Evolutionary conservation across 2,888 invertebrate species (phyloP).

Genomic region (Clanis bilineata): DNA sequence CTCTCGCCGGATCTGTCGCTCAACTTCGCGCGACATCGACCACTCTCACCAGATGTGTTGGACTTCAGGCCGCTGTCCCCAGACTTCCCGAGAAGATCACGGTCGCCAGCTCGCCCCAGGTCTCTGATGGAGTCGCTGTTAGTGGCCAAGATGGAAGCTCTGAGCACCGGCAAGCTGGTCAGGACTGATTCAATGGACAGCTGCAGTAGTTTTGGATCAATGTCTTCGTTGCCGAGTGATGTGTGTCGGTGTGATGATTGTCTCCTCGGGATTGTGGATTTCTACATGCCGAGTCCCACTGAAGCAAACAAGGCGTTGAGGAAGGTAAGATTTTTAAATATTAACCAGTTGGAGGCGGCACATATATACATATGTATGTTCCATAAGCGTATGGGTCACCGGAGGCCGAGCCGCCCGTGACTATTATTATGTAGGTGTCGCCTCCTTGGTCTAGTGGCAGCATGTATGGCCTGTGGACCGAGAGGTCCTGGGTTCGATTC

Average conservation of each 20-base stretch:
- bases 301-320: slow-evolving; percentile 79
- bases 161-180: slow-evolving; percentile 82
- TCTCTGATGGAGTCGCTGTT: slow-evolving; percentile 91
- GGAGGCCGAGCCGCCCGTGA: too few species aligned
- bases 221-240: slow-evolving; percentile 86
- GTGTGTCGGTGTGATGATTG: slow-evolving; percentile 93
- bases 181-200: slow-evolving; percentile 90
- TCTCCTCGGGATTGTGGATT: slow-evolving; percentile 90
- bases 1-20: slow-evolving; percentile 68
- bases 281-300: slow-evolving; percentile 82
- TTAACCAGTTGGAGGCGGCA: too few species aligned
- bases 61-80: slow-evolving; percentile 70
- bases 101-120: slow-evolving; percentile 84
- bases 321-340: slow-evolving; percentile 78
- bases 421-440: too few species aligned
- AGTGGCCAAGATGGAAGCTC: slow-evolving; percentile 91
- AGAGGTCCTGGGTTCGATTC: too few species aligned
- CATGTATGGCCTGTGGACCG: too few species aligned
- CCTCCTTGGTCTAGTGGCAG: too few species aligned
- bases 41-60: slow-evolving; percentile 68
- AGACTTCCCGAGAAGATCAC: slow-evolving; percentile 64
- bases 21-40: slow-evolving; percentile 58
- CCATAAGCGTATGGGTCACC: too few species aligned
- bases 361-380: too few species aligned
- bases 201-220: slow-evolving; percentile 86